Base-by-base conservation (phyloP, 2,888 invertebrate species). In the Xestoiulus laeticollis region DNA sequence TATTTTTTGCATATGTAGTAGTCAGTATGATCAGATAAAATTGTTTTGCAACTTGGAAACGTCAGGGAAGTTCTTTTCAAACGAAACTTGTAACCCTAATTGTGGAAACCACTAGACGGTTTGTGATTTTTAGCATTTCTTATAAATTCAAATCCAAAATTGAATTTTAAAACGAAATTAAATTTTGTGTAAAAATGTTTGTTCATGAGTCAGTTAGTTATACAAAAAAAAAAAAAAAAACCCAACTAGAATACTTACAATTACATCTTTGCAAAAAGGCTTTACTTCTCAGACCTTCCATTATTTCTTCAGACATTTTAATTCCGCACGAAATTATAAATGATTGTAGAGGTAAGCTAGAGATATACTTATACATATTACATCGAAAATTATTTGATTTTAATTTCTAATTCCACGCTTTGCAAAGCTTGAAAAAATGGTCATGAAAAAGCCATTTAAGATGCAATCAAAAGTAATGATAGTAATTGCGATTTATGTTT, bases 391-490 rank as follows among this genome's bases (percentile, higher is more conserved):
- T 85, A 85, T 85, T 43, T 85, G 85, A 85, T 85, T 44, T 43
- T 85, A 85, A 85, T 85, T n/a, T 85, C 85, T 85, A 43, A 38
- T 85, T 85, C 78, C 78, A 78, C 78, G 78, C 78, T 78, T 78
- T 78, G 78, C 78, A 30, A 78, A 78, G 78, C 78, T 22, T 30
- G 78, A 78, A 78, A 78, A 78, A 85, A 10, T 85, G 85, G 38
- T 43, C 85, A 85, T 85, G 85, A 85, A 44, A 85, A 85, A 43
- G n/a, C 38, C 85, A 43, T 43, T 85, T 43, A 85, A 85, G 44
- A 85, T 38, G 85, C 38, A 85, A 85, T 85, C 85, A 85, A 38
- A 85, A 85, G n/a, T 85, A 85, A 85, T 85, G 85, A 85, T 85
- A 44, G 85, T 44, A 85, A 85, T 85, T 85, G 85, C 44, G 38